phyloP scores from a whole-genome alignment of 2,888 invertebrate species.

The Parnassius glacialis region DNA sequence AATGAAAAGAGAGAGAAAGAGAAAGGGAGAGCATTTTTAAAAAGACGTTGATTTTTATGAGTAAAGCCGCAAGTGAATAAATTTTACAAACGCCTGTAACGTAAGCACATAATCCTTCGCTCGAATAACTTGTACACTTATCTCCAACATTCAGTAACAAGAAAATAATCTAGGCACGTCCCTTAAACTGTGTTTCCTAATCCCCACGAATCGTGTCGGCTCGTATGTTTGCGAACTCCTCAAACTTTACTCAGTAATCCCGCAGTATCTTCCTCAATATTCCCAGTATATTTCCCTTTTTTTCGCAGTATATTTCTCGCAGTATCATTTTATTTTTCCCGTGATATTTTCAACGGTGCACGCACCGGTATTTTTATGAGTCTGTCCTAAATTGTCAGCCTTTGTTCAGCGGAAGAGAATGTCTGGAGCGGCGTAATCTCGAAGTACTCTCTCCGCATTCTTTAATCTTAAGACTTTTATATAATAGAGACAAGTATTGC shows the following conservation, averaged over 20 bases:
- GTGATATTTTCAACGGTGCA: slow-evolving; percentile 13
- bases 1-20: no score
- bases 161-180: slow-evolving; percentile 21
- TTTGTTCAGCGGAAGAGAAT: slow-evolving; percentile 18
- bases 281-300: slow-evolving; percentile 10
- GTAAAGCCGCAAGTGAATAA: background rate
- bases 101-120: slow-evolving; percentile 6
- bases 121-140: slow-evolving; percentile 17
- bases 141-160: slow-evolving; percentile 15
- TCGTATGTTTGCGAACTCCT: slow-evolving; percentile 10
- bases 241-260: slow-evolving; percentile 10
- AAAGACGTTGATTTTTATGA: no score
- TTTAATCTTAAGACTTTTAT: slow-evolving; percentile 12
- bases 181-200: slow-evolving; percentile 15
- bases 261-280: background rate
- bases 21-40: no score
- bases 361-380: slow-evolving; percentile 22
- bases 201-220: slow-evolving; percentile 16
- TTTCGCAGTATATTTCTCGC: slow-evolving; percentile 6
- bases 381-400: slow-evolving; percentile 16
- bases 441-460: slow-evolving; percentile 3
- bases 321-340: slow-evolving; percentile 1
- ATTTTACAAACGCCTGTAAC: background rate
- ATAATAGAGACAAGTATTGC: slow-evolving; percentile 2
- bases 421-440: slow-evolving; percentile 18